Evolutionary conservation across 1,140 invertebrate genomes (phyloP), one percentile per base, ranked within the genome.

Genomic region (Myzus persicae): DNA sequence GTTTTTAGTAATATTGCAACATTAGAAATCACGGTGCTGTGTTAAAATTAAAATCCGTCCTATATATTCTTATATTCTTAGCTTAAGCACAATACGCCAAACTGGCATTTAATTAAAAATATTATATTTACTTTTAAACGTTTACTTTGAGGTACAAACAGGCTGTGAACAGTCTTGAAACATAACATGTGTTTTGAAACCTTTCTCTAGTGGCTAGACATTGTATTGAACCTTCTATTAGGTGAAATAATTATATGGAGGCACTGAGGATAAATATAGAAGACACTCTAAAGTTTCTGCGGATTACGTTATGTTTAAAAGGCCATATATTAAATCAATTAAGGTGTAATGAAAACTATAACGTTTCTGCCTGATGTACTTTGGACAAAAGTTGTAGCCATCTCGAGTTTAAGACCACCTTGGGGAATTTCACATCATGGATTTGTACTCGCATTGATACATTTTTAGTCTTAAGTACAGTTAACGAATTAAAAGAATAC

Each of bases 291-390:
- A 85, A 85, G 82, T 85, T 85, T 85, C 38, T 26, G 9, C 40
- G 22, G 8, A 85, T 85, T 42, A 42, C 59, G 59, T 18, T 76
- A 76, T 85, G 82, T 85, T 85, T 85, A 40, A 85, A 85, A 85
- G 82, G 82, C 82, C 38, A 85, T 85, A 85, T 85, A 85, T 85
- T 85, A 42, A 85, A 85, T 40, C 82, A 85, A 85, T 85, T 40
- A 42, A 85, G 82, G 82, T 85, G 82, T 85, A 85, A 85, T 85
- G 82, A 85, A 85, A 85, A 85, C 82, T 42, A 85, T 85, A 85
- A 85, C 40, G 24, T 85, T 42, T 85, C 82, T 85, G 82, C 42
- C 82, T 85, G 38, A 85, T 85, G 82, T 85, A 85, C 38, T 85
- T 85, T 42, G 38, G 40, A 85, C 82, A 85, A 85, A 84, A 85